These are phyloP conservation scores for Elachura formosa DNA, from an alignment of 2,113 vertebrate genomes.

Conservation along the genomic window DNA sequence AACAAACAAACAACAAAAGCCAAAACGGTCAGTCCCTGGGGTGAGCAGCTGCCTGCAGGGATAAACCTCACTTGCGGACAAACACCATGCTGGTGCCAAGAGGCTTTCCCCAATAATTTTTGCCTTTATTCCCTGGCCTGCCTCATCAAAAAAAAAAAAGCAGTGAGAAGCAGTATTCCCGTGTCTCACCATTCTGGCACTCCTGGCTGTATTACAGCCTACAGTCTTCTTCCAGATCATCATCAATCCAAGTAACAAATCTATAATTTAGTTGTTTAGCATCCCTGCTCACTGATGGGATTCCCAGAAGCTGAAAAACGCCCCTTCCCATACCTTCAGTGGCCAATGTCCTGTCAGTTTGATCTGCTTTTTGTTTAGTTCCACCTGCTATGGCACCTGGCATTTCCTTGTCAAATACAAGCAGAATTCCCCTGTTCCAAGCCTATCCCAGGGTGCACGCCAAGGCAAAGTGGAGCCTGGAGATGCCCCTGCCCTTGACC, in stretches of 20 bases:
- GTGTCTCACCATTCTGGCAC: neutral
- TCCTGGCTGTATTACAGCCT: neutral
- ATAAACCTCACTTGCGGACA: neutral
- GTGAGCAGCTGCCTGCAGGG: neutral
- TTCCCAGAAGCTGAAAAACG: neutral
- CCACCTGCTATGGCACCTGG: accelerated
- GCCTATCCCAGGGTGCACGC: accelerated
- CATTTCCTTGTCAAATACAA: neutral
- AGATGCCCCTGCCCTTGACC: neutral
- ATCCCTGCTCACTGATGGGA: neutral
- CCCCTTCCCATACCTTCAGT: neutral
- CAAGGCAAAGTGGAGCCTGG: neutral
- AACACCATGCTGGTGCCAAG: neutral
- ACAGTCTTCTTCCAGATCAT: neutral
- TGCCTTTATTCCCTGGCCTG: neutral
- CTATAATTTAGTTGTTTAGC: neutral
- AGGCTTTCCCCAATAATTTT: neutral
- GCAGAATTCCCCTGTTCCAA: neutral
- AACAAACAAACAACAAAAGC: neutral
- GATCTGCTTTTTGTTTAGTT: neutral
- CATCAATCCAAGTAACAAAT: neutral
- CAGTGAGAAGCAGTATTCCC: neutral
- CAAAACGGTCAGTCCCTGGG: neutral
- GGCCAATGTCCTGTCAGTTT: neutral
- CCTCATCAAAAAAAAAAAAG: neutral